A percentile compares a stretch with the other conserved stretches of the same genome.
Conservation (phyloP, 2,888 invertebrate species). For the Gymnoscelis rufifasciata region DNA sequence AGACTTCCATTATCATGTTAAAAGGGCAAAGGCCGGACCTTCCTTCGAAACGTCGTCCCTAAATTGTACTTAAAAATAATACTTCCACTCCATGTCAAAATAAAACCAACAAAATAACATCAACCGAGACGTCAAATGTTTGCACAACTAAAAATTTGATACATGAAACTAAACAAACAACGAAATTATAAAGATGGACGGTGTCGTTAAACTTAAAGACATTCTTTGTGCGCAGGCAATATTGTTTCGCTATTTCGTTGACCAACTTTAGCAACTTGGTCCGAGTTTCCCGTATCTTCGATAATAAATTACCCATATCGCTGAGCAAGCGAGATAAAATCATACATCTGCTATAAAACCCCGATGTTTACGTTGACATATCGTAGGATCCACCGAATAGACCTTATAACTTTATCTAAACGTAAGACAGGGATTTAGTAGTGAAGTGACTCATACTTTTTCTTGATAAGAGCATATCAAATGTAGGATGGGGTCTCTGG, state of each 20-base stretch:
- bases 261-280: constrained; percentile 29
- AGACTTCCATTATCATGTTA: no score
- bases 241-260: constrained; percentile 23
- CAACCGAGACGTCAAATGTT: no score
- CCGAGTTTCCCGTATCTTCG: constrained; percentile 23
- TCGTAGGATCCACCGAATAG: constrained; percentile 16
- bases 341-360: constrained; percentile 17
- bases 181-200: constrained; percentile 12
- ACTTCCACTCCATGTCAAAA: no score
- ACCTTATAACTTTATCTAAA: constrained; percentile 16
- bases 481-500: constrained; percentile 4
- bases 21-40: no score
- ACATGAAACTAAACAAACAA: constrained; percentile 10
- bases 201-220: constrained; percentile 17
- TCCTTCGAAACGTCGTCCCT: no score
- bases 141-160: constrained; percentile 9
- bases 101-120: no score
- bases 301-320: constrained; percentile 30
- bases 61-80: no score
- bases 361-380: constrained; percentile 10
- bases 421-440: constrained; percentile 9
- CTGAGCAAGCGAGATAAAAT: constrained; percentile 19
- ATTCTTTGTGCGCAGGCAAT: constrained; percentile 18
- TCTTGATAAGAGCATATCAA: constrained; percentile 6
- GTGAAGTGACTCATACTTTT: constrained; percentile 3